Evolutionary conservation across 2,113 vertebrate genomes (phyloP), one percentile per base, ranked within the genome.

Genomic region (Ophiodon elongatus): DNA sequence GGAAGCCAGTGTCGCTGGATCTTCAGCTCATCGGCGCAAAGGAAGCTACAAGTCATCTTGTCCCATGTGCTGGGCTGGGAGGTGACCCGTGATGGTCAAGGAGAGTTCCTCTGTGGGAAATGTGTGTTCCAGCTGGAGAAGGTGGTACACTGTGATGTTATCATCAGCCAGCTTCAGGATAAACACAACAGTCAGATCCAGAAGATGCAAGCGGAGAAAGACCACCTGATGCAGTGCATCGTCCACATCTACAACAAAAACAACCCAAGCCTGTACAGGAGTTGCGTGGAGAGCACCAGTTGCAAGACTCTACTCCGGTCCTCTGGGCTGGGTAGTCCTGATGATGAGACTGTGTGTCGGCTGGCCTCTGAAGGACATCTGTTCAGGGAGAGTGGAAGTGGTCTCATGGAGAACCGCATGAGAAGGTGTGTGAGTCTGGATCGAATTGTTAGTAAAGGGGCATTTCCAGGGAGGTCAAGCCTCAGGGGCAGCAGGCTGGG

Each of bases 1-100:
- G 96, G 96, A 33, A 90, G 89, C 73, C 95, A 93, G 70, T 94
- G 95, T 84, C 95, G 94, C 82, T 96, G 95, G 95, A 94, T 96
- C 67, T 96, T 96, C 88, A 94, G 93, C 79, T 80, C 91, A 1
- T 88, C 91, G 6, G 92, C 92, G 14, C 90, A 91, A 63, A 85
- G 87, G 79, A 94, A 92, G 67, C 86, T 96, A n/a, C 95, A 94
- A 8, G 91, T 94, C 73, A 83, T 96, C 66, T 84, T 96, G 81
- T 95, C 95, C 27, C 93, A 94, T 8, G 94, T 95, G 50, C 88
- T 96, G 72, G 94, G 91, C 25, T 56, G 76, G 62, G 91, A 92
- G 69, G 80, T 96, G 50, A 87, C 85, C 23, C 94, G 94, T 1
- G 95, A 96, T 31, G 94, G 94, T 4, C 88, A 77, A 10, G 73